These are phyloP conservation scores for Tretioscincus oriximinensis DNA, from an alignment of 2,113 vertebrate genomes.

Conservation along the genomic window DNA sequence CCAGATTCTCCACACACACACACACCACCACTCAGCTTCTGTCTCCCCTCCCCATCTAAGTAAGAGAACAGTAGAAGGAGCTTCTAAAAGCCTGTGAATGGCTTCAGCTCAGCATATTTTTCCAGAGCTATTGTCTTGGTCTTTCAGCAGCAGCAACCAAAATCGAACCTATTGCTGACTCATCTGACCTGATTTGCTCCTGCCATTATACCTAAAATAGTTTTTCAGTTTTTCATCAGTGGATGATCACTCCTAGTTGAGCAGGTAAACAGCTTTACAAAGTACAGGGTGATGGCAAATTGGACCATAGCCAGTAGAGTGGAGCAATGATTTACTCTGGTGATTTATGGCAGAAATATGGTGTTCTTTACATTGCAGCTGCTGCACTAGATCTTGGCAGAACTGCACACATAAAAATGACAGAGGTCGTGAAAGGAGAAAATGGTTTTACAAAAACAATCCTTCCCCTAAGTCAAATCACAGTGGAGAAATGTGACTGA, in stretches of 20 bases:
- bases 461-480: background rate
- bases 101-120: background rate
- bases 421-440: constrained; percentile 29
- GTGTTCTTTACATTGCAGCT: constrained; percentile 21
- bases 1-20: too few relatives aligned
- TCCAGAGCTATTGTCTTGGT: background rate
- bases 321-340: constrained; percentile 8
- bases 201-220: background rate
- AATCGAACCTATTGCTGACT: background rate
- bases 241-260: background rate
- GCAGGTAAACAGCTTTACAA: background rate
- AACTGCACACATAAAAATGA: constrained; percentile 18
- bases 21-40: background rate
- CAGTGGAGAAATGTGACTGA: background rate
- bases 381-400: constrained; percentile 29
- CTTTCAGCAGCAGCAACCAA: background rate
- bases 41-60: background rate
- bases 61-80: background rate
- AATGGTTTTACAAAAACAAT: constrained; percentile 13
- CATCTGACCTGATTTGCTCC: background rate
- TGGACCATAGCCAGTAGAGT: background rate
- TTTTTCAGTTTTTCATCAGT: background rate
- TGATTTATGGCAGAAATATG: constrained; percentile 22
- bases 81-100: background rate
- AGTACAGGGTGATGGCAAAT: background rate